Evolutionary conservation across 92 coral and sea anemone genomes (phyloP), one percentile per base, ranked within the genome.

Genomic region (Ricordea florida): DNA sequence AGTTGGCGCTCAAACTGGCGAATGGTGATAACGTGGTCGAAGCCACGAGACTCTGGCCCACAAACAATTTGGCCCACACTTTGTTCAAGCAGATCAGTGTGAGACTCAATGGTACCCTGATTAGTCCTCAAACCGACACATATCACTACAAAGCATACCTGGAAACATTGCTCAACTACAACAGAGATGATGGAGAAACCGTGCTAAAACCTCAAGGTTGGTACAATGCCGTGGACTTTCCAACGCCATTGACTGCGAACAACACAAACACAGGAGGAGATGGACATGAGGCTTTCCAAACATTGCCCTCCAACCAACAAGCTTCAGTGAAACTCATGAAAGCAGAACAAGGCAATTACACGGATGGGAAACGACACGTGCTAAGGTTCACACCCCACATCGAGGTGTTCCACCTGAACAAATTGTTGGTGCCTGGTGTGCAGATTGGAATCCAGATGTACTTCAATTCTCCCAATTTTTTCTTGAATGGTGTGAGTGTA

Each of bases 101-200:
- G 5, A 5, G 64, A 17, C 5, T 57, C 8, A 57, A 33, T 15
- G 17, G 29, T 1, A 57, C 64, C 0, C 43, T 57, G 13, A 57
- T 57, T 29, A 57, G 27, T 3, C 27, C 41, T 57, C 78, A 71
- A 40, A 71, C 30, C 44, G 56, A 71, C 41, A 56, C 30, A 23
- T 71, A 71, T 27, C 29, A 30, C 32, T 38, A 38, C 66, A 49
- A 50, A 32, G 62, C 76, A 0, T 53, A 3, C 35, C 23, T 53
- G 48, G 78, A 27, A 43, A 56, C 77, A 34, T 29, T 69, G 18
- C 35, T 69, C 23, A 69, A 69, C 37, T 53, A 52, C 24, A 30
- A 42, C 26, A 17, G 10, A 0, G 18, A 57, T 0, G 79, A 72
- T 9, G 79, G 22, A 0, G 33, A 57, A 13, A 57, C 79, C 40